Conservation (phyloP, 2,888 invertebrate species). For the Ophion ventricosus region DNA sequence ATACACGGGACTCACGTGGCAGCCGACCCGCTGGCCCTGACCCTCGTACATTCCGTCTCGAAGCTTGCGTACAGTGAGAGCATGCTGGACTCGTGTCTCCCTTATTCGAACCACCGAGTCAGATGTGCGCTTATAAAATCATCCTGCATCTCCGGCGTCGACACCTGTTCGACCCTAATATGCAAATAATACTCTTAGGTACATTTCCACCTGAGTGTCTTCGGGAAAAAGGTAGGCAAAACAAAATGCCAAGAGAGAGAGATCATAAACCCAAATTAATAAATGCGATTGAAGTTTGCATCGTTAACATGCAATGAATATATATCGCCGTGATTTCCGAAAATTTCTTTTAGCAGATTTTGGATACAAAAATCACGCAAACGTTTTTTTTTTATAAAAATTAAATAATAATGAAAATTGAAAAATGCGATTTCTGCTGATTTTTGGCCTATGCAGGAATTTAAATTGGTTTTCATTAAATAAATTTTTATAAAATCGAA, state of each 20-base stretch:
- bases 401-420: too few relatives aligned
- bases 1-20: conserved; percentile 50
- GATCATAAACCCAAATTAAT: too few relatives aligned
- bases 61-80: not conserved
- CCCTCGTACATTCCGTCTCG: conserved; percentile 37
- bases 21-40: conserved; percentile 41
- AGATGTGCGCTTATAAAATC: conserved; percentile 58
- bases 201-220: not conserved
- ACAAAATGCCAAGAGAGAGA: not conserved
- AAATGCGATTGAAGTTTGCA: too few relatives aligned
- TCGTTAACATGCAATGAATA: too few relatives aligned
- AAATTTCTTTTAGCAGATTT: too few relatives aligned
- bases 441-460: too few relatives aligned
- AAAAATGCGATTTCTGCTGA: too few relatives aligned
- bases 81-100: conserved; percentile 17
- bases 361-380: too few relatives aligned
- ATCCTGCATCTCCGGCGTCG: conserved; percentile 26
- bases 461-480: too few relatives aligned
- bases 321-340: too few relatives aligned
- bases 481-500: too few relatives aligned
- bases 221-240: conserved; percentile 11
- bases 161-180: conserved; percentile 23
- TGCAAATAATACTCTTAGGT: conserved; percentile 25
- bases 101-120: conserved; percentile 46
- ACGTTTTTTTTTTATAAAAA: too few relatives aligned